A percentile compares a stretch with the other conserved stretches of the same genome.
These are phyloP conservation scores for Periophthalmus modestus DNA, from an alignment of 2,113 vertebrate species.

Conservation along the genomic window DNA sequence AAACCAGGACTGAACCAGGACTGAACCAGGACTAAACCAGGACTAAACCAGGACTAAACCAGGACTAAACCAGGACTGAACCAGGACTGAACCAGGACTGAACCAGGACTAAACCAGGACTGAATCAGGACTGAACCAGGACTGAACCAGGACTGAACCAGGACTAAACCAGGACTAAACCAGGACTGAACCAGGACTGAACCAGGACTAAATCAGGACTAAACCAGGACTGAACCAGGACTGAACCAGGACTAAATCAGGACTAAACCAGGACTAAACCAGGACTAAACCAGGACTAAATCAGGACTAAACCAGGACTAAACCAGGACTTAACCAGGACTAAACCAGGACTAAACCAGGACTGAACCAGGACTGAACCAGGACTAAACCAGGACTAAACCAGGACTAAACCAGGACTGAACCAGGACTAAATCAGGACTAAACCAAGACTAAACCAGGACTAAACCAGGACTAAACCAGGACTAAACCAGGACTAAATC, in stretches of 20 bases:
- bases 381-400: too few species aligned
- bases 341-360: too few species aligned
- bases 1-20: neutral
- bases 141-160: neutral
- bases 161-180: neutral
- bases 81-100: neutral
- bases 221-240: neutral
- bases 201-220: neutral
- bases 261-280: too few species aligned
- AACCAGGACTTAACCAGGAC: too few species aligned
- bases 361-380: too few species aligned
- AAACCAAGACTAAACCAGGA: neutral
- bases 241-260: too few species aligned
- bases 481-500: neutral
- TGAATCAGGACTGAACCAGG: neutral
- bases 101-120: neutral
- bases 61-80: neutral
- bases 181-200: neutral
- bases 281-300: too few species aligned
- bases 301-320: too few species aligned
- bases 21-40: neutral
- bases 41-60: neutral
- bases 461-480: neutral
- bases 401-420: too few species aligned
- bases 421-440: too few species aligned